Evolutionary conservation across 2,113 vertebrate species (phyloP).

Genomic region (Ptychochromis oligacanthus): DNA sequence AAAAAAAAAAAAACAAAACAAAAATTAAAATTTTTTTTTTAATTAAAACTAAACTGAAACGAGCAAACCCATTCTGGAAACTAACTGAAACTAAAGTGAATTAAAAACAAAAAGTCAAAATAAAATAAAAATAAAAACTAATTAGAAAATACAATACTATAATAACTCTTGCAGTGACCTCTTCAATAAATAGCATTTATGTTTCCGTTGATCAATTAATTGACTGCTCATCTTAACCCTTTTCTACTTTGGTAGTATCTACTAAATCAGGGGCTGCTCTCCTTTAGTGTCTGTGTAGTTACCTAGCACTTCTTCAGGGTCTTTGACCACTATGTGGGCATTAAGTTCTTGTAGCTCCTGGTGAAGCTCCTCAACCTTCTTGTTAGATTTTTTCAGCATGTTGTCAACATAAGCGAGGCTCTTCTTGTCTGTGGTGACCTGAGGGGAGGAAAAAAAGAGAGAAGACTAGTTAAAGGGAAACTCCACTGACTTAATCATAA

Average conservation of each 20-base stretch:
- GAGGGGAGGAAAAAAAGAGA: conserved; percentile 42
- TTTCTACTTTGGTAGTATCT: conserved; percentile 13
- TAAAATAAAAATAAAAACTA: too few relatives aligned
- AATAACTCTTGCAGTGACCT: too few relatives aligned
- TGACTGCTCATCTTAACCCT: neutral
- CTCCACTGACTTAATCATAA: neutral
- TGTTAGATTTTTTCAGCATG: conserved; percentile 98
- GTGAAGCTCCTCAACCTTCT: conserved; percentile 97
- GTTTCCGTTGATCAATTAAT: neutral
- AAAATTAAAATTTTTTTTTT: too few relatives aligned
- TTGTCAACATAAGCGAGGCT: conserved; percentile 98
- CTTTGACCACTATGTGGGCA: conserved; percentile 96
- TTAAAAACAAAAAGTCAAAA: too few relatives aligned
- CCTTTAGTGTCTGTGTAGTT: conserved; percentile 68
- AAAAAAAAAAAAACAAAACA: too few relatives aligned
- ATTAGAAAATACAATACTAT: too few relatives aligned
- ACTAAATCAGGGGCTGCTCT: neutral
- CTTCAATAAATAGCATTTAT: neutral
- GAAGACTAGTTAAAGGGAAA: neutral
- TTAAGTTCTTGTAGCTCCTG: conserved; percentile 97
- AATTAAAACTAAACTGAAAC: too few relatives aligned
- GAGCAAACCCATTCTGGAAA: too few relatives aligned
- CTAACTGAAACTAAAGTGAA: too few relatives aligned
- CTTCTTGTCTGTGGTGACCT: conserved; percentile 99
- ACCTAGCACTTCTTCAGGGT: conserved; percentile 95